These are phyloP conservation scores for Hesperia comma DNA, from an alignment of 2,888 invertebrate genomes.

Conservation along the genomic window DNA sequence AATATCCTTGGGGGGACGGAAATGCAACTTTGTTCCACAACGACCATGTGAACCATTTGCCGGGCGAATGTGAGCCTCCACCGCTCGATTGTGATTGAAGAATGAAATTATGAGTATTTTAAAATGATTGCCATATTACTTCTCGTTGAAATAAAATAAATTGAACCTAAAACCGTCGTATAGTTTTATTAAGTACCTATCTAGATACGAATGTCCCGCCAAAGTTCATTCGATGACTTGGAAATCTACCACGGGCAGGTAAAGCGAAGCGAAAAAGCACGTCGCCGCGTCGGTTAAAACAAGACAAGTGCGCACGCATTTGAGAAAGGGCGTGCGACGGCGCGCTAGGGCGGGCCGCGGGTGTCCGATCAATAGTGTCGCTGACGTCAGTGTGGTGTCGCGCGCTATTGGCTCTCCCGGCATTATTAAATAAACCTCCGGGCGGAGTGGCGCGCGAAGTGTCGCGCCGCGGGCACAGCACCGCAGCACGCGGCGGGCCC, in stretches of 20 bases:
- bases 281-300: slow-evolving; percentile 1
- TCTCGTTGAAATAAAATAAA: slow-evolving; percentile 28
- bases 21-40: slow-evolving; percentile 93
- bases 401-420: slow-evolving; percentile 79
- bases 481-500: slow-evolving; percentile 78
- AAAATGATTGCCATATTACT: neutral
- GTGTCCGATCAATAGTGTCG: slow-evolving; percentile 70
- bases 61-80: slow-evolving; percentile 67
- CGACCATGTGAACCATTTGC: slow-evolving; percentile 85
- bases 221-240: neutral
- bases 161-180: slow-evolving; percentile 25
- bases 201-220: neutral
- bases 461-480: slow-evolving; percentile 80
- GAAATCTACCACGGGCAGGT: slow-evolving; percentile 24
- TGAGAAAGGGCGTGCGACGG: slow-evolving; percentile 50
- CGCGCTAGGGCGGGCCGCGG: slow-evolving; percentile 54
- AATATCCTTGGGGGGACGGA: slow-evolving; percentile 96
- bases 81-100: slow-evolving; percentile 63
- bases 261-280: slow-evolving; percentile 36
- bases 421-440: slow-evolving; percentile 79
- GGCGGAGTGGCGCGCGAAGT: slow-evolving; percentile 71
- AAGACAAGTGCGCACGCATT: slow-evolving; percentile 57
- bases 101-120: slow-evolving; percentile 16
- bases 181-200: slow-evolving; percentile 6
- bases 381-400: slow-evolving; percentile 78